These are phyloP conservation scores for Cybosia mesomella DNA, from an alignment of 2,888 invertebrate species.

Conservation along the genomic window DNA sequence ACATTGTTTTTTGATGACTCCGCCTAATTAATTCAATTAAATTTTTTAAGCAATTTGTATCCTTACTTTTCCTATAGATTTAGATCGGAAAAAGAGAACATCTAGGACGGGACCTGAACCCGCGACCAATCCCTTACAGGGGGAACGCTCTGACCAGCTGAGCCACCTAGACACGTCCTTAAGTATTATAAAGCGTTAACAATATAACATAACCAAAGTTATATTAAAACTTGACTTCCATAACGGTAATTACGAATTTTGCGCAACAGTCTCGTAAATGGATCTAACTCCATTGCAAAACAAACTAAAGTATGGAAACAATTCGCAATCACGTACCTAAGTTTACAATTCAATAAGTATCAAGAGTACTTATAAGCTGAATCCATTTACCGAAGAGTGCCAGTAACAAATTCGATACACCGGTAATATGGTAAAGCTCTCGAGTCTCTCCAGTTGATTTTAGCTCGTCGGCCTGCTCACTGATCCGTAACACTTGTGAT, in stretches of 20 bases:
- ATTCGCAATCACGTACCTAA: slow-evolving; percentile 24
- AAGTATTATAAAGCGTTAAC: not conserved
- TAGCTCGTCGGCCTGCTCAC: slow-evolving; percentile 61
- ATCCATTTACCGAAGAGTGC: slow-evolving; percentile 29
- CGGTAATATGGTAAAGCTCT: slow-evolving; percentile 56
- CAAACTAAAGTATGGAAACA: slow-evolving; percentile 22
- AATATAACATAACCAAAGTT: not conserved
- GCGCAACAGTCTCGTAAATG: not conserved
- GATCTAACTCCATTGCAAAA: slow-evolving; percentile 7
- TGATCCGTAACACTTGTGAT: slow-evolving; percentile 74
- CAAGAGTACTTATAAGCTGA: slow-evolving; percentile 33
- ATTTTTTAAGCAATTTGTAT: too few relatives aligned
- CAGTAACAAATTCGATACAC: slow-evolving; percentile 45
- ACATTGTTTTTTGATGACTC: too few relatives aligned
- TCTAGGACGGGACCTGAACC: too few relatives aligned
- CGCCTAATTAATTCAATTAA: too few relatives aligned
- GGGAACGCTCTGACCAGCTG: too few relatives aligned
- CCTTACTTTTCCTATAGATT: too few relatives aligned
- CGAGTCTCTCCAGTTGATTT: slow-evolving; percentile 65
- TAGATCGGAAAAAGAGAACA: too few relatives aligned
- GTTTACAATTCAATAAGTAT: slow-evolving; percentile 43
- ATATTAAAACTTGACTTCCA: not conserved
- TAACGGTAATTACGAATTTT: not conserved
- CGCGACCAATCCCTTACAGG: too few relatives aligned
- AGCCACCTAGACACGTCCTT: too few relatives aligned